Conservation (phyloP, 1,140 invertebrate genomes). For the Pachyrhynchus sulphureomaculatus region DNA sequence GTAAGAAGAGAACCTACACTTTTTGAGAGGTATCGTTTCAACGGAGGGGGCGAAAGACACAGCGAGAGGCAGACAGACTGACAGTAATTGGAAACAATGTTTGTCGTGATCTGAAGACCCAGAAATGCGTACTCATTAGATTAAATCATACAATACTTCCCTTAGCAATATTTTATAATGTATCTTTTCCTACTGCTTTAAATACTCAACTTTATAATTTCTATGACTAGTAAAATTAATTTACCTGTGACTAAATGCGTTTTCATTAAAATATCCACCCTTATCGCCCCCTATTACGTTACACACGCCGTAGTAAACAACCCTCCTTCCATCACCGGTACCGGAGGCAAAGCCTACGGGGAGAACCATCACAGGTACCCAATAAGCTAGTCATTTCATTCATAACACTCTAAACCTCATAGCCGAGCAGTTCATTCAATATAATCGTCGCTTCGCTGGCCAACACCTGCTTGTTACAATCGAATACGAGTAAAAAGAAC, state of each 20-base stretch:
- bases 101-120: too few relatives aligned
- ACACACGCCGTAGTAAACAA: slow-evolving; percentile 21
- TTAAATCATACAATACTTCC: too few relatives aligned
- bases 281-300: slow-evolving; percentile 4
- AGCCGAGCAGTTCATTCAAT: slow-evolving; percentile 25
- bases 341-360: slow-evolving; percentile 1
- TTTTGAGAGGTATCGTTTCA: too few relatives aligned
- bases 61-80: too few relatives aligned
- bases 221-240: too few relatives aligned
- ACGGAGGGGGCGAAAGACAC: too few relatives aligned
- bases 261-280: neutral
- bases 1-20: too few relatives aligned
- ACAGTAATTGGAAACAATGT: too few relatives aligned
- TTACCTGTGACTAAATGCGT: neutral
- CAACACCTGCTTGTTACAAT: slow-evolving; percentile 15
- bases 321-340: slow-evolving; percentile 9
- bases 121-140: too few relatives aligned
- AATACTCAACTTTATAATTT: too few relatives aligned
- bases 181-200: too few relatives aligned
- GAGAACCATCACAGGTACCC: slow-evolving; percentile 19
- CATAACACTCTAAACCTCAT: slow-evolving; percentile 23
- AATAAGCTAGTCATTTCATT: slow-evolving; percentile 19
- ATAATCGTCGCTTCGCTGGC: neutral
- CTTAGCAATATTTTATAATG: too few relatives aligned
- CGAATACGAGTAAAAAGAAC: slow-evolving; percentile 8